These are phyloP conservation scores for Conus canariensis DNA, from an alignment of 2,888 invertebrate species.

Conservation along the genomic window DNA sequence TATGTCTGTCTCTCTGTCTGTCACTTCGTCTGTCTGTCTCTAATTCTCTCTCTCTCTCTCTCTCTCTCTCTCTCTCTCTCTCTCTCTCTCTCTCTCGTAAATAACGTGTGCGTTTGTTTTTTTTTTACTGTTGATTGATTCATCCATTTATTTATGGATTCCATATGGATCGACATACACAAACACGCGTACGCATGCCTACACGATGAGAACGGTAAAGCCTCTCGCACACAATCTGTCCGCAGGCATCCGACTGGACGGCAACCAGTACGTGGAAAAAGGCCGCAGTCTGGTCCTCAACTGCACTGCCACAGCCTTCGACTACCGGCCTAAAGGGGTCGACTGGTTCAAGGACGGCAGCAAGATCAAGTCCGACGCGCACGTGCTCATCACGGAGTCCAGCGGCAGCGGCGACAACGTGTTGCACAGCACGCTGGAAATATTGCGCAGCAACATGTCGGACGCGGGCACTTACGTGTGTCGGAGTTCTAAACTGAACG, in stretches of 20 bases:
- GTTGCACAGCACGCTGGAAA: constrained; percentile 59
- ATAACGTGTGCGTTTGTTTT: too few species aligned
- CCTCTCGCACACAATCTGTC: not conserved
- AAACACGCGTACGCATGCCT: not conserved
- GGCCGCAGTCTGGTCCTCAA: constrained; percentile 56
- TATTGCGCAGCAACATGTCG: constrained; percentile 57
- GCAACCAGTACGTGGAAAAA: constrained; percentile 59
- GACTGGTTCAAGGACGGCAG: constrained; percentile 67
- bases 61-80: too few species aligned
- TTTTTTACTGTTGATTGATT: too few species aligned
- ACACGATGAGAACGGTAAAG: not conserved
- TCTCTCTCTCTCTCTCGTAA: too few species aligned
- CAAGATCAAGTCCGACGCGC: constrained; percentile 54
- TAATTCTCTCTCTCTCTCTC: too few species aligned
- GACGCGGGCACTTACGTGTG: constrained; percentile 69
- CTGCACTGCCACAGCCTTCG: constrained; percentile 62
- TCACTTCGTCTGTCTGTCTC: too few species aligned
- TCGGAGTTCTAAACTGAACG: constrained; percentile 62
- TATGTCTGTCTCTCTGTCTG: too few species aligned
- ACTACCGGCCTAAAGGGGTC: constrained; percentile 58
- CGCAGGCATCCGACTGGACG: constrained; percentile 59
- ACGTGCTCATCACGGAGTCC: constrained; percentile 55
- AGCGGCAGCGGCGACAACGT: constrained; percentile 52
- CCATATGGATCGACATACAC: not conserved
- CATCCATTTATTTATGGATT: not conserved